phyloP scores from a whole-genome alignment of 2,797 vertebrate genomes.

The Sebastes hopkinsi region DNA sequence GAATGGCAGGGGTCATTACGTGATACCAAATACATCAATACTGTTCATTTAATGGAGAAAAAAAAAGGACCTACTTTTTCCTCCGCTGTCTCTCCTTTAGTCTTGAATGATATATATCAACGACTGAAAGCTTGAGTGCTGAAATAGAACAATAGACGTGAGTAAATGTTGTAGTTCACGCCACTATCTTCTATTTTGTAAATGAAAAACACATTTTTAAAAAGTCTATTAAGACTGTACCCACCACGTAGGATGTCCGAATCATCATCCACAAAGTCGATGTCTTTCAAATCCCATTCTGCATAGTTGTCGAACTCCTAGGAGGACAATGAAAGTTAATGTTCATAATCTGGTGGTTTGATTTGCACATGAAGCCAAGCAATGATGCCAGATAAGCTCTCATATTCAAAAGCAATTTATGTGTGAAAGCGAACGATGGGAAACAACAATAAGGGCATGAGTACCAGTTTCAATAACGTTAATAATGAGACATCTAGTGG shows the following conservation, averaged over 20 bases:
- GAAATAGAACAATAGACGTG: conserved; percentile 42
- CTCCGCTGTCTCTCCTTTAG: conserved; percentile 95
- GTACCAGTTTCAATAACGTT: conserved; percentile 4
- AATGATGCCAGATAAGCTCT: background rate
- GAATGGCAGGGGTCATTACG: conserved; percentile 41
- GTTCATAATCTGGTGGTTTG: background rate
- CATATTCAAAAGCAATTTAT: background rate
- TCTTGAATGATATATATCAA: conserved; percentile 98
- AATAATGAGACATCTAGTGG: background rate
- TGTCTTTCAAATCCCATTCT: conserved; percentile 99
- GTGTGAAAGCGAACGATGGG: background rate
- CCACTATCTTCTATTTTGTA: background rate
- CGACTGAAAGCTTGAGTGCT: conserved; percentile 97
- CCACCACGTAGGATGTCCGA: conserved; percentile 96
- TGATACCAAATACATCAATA: background rate
- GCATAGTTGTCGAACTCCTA: conserved; percentile 99
- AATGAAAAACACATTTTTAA: background rate
- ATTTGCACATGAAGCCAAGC: background rate
- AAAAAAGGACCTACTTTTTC: conserved; percentile 90
- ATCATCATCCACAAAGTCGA: conserved; percentile 99
- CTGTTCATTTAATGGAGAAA: background rate
- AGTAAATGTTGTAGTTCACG: background rate
- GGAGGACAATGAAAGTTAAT: background rate
- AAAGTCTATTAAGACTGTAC: conserved; percentile 38
- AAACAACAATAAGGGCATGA: conserved; percentile 1